Base-by-base conservation (phyloP, 2,888 invertebrate species). In the Copidosoma aretas region DNA sequence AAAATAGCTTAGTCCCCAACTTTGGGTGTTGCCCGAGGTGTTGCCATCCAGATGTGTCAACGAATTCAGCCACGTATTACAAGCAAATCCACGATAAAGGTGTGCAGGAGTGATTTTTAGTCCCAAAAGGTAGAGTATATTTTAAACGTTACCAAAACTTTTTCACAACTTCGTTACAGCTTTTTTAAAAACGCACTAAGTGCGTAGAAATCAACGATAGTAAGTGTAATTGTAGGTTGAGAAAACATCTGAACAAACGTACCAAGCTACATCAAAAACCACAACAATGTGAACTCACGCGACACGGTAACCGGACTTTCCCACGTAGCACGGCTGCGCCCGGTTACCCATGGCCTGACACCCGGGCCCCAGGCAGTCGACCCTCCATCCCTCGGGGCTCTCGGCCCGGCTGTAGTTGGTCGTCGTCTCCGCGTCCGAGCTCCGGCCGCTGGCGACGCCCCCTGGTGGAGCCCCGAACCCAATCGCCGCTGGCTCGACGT, bases 231-330 rank as follows among this genome's bases (percentile, higher is more conserved):
- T n/a, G n/a, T n/a, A n/a, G n/a, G n/a, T n/a, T n/a, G n/a, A n/a
- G n/a, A n/a, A 32, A 32, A 32, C 3, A 32, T 32, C 32, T 32
- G 4, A 25, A 14, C 22, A 24, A 25, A n/a, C 25, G 57, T 46
- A 46, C 43, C 14, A 46, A 17, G 12, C 3, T 8, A 46, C 12
- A 46, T 46, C 4, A 46, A 46, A 46, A 46, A n/a, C n/a, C n/a
- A n/a, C 12, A 46, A 46, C 3, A 15, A 46, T 8, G 12, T 12
- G 3, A 52, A 64, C 68, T 64, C 19, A 71, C 71, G 64, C 68
- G 19, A 68, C 17, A 39, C 66, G 4, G 14, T 64, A 60, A 19
- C 21, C 53, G 12, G 60, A 25, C 21, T 66, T 71, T 5, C 57
- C 58, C 53, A 57, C 17, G 1, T 61, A 63, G 22, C 57, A 63